Conservation (phyloP, 2,797 vertebrate genomes). For the Xenops minutus region DNA sequence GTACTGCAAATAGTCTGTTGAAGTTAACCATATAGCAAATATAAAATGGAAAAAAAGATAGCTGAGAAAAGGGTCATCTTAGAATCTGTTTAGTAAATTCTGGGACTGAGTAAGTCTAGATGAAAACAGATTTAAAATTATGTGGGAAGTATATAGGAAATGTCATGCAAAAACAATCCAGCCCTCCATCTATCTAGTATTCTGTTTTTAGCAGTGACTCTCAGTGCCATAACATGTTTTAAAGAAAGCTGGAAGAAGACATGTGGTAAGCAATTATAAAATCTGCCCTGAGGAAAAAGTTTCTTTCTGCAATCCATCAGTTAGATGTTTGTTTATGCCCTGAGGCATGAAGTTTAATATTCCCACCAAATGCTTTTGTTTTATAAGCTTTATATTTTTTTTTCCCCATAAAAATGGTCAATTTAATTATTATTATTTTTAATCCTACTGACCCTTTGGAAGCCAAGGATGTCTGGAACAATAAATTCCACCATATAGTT, state of each 20-base stretch:
- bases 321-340: constrained; percentile 18
- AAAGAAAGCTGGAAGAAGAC: constrained; percentile 17
- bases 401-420: neutral
- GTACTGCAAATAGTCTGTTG: neutral
- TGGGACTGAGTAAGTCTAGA: neutral
- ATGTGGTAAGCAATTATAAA: constrained; percentile 15
- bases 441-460: neutral
- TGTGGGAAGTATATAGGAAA: neutral
- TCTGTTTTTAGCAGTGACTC: constrained; percentile 10
- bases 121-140: neutral
- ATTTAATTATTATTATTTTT: neutral
- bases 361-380: neutral
- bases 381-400: neutral
- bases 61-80: neutral
- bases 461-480: neutral
- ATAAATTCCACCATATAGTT: neutral
- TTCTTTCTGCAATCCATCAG: neutral
- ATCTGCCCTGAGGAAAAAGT: constrained; percentile 14
- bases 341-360: neutral
- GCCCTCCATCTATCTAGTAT: neutral
- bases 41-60: neutral
- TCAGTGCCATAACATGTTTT: neutral
- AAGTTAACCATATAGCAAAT: neutral
- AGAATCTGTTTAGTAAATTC: constrained; percentile 6
- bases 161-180: neutral